Percentiles rank a stretch among this genome's conserved stretches.
Evolutionary conservation across 2,113 vertebrate species (phyloP).

Genomic region (Scopus umbretta): DNA sequence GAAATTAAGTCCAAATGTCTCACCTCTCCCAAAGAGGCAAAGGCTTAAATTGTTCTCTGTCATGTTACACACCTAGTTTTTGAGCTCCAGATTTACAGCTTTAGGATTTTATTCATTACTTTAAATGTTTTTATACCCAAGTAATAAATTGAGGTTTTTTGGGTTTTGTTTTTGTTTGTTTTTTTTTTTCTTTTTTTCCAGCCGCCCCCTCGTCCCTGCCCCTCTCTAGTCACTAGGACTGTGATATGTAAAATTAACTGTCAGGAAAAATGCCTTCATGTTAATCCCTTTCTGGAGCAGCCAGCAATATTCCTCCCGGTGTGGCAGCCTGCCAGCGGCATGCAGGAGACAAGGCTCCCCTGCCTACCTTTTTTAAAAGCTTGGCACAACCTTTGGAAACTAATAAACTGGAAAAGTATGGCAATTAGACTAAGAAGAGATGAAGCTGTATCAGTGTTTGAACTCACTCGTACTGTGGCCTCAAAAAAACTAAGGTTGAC

Average conservation of each 20-base stretch:
- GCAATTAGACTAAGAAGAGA: conserved; percentile 60
- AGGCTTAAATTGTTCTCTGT: conserved; percentile 53
- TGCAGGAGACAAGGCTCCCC: conserved; percentile 55
- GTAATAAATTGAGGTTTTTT: conserved; percentile 53
- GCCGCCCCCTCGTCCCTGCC: not conserved
- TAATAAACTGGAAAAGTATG: conserved; percentile 69
- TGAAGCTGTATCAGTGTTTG: conserved; percentile 56
- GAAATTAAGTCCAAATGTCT: conserved; percentile 60
- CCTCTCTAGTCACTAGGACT: conserved; percentile 48
- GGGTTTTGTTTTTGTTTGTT: too few species aligned
- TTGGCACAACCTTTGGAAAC: conserved; percentile 72
- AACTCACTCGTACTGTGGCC: not conserved
- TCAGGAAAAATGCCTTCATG: conserved; percentile 62
- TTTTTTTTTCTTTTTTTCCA: too few species aligned
- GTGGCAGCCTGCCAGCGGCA: conserved; percentile 59
- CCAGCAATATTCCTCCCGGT: conserved; percentile 24
- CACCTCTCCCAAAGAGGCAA: conserved; percentile 54
- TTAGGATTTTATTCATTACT: conserved; percentile 77
- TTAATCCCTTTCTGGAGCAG: conserved; percentile 60
- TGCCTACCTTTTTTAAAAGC: conserved; percentile 68
- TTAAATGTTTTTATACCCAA: conserved; percentile 66
- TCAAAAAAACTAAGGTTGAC: conserved; percentile 19
- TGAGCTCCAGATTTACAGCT: conserved; percentile 69
- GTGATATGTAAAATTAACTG: conserved; percentile 65
- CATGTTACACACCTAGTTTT: conserved; percentile 40